Percentiles rank a stretch among this genome's conserved stretches.
These are phyloP conservation scores for Tachina lurida DNA, from an alignment of 2,888 invertebrate species.

Conservation along the genomic window DNA sequence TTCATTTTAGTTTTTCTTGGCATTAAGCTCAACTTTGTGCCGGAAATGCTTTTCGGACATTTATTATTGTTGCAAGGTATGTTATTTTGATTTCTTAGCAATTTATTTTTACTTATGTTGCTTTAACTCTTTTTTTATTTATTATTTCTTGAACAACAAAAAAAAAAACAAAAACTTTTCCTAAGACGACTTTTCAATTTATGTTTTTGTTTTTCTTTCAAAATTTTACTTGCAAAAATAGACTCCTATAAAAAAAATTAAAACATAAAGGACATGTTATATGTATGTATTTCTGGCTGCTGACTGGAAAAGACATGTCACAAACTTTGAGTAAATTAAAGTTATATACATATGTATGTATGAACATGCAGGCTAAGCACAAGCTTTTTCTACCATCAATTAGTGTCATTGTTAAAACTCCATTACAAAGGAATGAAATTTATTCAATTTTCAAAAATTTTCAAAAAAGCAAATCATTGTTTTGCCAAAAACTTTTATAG, in stretches of 20 bases:
- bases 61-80: constrained; percentile 69
- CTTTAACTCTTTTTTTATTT: constrained; percentile 21
- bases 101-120: constrained; percentile 27
- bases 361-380: constrained; percentile 10
- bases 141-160: constrained; percentile 20
- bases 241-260: not conserved
- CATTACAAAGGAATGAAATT: constrained; percentile 50
- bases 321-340: constrained; percentile 64
- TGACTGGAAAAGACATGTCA: constrained; percentile 52
- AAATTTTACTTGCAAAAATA: constrained; percentile 25
- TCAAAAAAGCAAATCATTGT: constrained; percentile 64
- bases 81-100: constrained; percentile 65
- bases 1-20: constrained; percentile 20
- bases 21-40: constrained; percentile 52
- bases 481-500: constrained; percentile 46
- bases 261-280: constrained; percentile 2
- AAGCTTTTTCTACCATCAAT: constrained; percentile 62
- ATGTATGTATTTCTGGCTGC: constrained; percentile 41
- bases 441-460: constrained; percentile 47
- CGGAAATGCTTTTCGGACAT: constrained; percentile 70
- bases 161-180: not conserved
- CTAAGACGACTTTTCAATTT: constrained; percentile 31
- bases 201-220: constrained; percentile 15
- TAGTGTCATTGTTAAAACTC: constrained; percentile 60
- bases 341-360: constrained; percentile 1